Conservation (phyloP, 2,888 invertebrate genomes). For the Parnassius apollo region DNA sequence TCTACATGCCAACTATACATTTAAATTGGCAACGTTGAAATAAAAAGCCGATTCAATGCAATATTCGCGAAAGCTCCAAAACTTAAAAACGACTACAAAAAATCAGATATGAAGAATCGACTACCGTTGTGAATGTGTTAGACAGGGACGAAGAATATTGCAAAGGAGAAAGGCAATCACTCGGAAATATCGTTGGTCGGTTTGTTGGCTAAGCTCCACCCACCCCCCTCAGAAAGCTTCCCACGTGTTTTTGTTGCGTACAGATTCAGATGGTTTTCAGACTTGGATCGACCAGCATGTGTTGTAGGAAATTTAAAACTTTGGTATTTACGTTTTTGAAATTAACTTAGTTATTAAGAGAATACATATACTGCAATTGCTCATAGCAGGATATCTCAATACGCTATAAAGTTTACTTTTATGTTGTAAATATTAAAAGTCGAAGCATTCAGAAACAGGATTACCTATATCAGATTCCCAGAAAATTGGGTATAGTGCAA, state of each 20-base stretch:
- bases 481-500: no score
- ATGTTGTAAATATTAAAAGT: no score
- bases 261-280: conserved; percentile 49
- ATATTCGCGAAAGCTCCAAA: conserved; percentile 46
- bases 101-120: conserved; percentile 68
- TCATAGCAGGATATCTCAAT: no score
- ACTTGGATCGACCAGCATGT: conserved; percentile 44
- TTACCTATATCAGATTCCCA: no score
- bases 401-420: no score
- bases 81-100: conserved; percentile 60
- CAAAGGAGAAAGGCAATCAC: conserved; percentile 39
- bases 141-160: conserved; percentile 40
- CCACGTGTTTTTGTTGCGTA: conserved; percentile 66
- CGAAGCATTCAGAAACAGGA: no score
- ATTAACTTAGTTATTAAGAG: no score
- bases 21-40: conserved; percentile 45
- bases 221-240: conserved; percentile 38
- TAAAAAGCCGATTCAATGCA: conserved; percentile 46
- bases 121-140: conserved; percentile 59
- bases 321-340: conserved; percentile 41
- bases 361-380: no score
- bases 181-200: conserved; percentile 42
- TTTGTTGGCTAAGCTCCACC: conserved; percentile 44
- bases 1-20: conserved; percentile 31
- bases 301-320: conserved; percentile 27